Percentiles rank a stretch among this genome's conserved stretches.
Conservation (phyloP, 2,888 invertebrate genomes). For the Azorinus chamasolen region DNA sequence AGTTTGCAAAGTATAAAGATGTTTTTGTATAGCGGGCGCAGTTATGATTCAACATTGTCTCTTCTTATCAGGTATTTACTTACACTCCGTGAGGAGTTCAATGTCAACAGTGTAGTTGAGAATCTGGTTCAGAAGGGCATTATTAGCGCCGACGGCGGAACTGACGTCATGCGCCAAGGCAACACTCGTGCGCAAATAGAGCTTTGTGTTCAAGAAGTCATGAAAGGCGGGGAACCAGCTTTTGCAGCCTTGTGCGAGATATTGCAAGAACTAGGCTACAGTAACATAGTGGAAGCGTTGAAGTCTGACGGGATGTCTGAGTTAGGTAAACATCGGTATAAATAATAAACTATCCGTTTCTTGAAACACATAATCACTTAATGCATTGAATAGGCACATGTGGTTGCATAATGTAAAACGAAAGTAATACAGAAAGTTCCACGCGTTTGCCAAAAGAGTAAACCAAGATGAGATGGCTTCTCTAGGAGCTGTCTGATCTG, state of each 20-base stretch:
- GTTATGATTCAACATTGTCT: no score
- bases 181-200: constrained; percentile 66
- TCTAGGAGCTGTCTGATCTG: no score
- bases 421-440: no score
- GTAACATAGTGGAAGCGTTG: constrained; percentile 68
- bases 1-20: no score
- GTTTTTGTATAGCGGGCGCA: no score
- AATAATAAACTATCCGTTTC: no score
- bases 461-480: no score
- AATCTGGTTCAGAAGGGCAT: constrained; percentile 67
- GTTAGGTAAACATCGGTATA: no score
- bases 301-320: constrained; percentile 33
- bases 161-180: constrained; percentile 66
- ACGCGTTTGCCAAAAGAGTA: no score
- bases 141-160: constrained; percentile 65
- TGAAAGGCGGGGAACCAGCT: constrained; percentile 63
- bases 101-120: constrained; percentile 66
- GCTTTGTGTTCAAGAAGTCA: constrained; percentile 66
- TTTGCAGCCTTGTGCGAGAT: constrained; percentile 68
- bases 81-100: constrained; percentile 70
- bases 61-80: constrained; percentile 67
- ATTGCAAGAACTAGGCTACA: constrained; percentile 70
- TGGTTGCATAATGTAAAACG: no score
- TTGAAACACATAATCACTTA: no score
- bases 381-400: no score